These are phyloP conservation scores for Cliona cf. orientalis DNA, from an alignment of 37 sponge, comb jelly and placozoan genomes.

Conservation along the genomic window DNA sequence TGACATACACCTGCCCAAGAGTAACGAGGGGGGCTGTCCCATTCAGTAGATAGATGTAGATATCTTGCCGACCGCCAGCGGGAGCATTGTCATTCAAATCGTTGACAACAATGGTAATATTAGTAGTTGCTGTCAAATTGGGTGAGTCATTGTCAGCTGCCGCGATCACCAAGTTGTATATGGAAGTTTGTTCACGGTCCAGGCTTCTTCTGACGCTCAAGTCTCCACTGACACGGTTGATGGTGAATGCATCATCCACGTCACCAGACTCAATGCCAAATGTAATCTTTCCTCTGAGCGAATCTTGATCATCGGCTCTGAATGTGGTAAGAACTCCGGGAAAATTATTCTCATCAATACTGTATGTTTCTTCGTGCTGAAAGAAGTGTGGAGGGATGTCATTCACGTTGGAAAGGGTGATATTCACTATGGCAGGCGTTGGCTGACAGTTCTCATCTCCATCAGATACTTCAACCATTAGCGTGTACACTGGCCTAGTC, in stretches of 20 bases:
- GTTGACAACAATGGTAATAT: slow-evolving; percentile 39
- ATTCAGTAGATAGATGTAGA: slow-evolving; percentile 45
- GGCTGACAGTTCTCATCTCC: not conserved
- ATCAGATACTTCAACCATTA: slow-evolving; percentile 36
- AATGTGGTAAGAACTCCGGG: not conserved
- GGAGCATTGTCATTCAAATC: slow-evolving; percentile 80
- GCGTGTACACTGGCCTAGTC: not conserved
- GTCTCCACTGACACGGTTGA: slow-evolving; percentile 33
- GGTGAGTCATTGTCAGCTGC: slow-evolving; percentile 71
- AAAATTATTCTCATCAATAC: slow-evolving; percentile 44
- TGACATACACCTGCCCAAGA: slow-evolving; percentile 45
- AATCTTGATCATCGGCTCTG: slow-evolving; percentile 50
- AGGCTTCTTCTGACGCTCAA: slow-evolving; percentile 14
- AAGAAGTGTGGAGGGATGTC: slow-evolving; percentile 65
- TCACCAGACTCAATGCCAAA: slow-evolving; percentile 51
- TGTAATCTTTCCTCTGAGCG: slow-evolving; percentile 32
- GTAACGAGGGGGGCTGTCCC: not conserved
- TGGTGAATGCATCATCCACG: slow-evolving; percentile 19
- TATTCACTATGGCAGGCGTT: slow-evolving; percentile 23
- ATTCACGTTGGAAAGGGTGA: slow-evolving; percentile 61
- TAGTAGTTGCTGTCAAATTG: slow-evolving; percentile 49
- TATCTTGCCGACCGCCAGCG: slow-evolving; percentile 29
- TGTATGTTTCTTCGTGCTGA: not conserved
- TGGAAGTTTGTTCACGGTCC: slow-evolving; percentile 41
- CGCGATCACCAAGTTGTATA: slow-evolving; percentile 49